phyloP scores from a whole-genome alignment of 2,797 vertebrate species.

The Chanos chanos region DNA sequence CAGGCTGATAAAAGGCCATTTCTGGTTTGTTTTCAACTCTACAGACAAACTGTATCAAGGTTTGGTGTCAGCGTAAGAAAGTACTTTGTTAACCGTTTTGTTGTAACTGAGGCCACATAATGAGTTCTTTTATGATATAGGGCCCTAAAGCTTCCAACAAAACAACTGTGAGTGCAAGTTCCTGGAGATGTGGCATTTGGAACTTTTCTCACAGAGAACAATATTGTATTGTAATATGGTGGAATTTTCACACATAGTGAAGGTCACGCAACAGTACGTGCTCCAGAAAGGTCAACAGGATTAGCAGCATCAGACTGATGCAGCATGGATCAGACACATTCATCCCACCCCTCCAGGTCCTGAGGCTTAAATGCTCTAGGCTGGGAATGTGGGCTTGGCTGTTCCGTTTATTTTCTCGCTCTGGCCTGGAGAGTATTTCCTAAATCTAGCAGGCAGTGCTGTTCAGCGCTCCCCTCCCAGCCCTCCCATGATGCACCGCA shows the following conservation, averaged over 20 bases:
- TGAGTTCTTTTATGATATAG: neutral
- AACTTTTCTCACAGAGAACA: constrained; percentile 1
- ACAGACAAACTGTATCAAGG: neutral
- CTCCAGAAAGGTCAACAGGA: constrained; percentile 40
- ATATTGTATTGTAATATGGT: constrained; percentile 22
- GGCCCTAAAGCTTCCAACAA: neutral
- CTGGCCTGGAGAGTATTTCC: constrained; percentile 20
- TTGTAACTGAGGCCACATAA: neutral
- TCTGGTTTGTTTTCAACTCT: neutral
- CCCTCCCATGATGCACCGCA: constrained; percentile 35
- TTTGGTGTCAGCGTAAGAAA: neutral
- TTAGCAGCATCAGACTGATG: constrained; percentile 34
- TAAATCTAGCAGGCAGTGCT: constrained; percentile 20
- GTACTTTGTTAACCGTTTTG: neutral
- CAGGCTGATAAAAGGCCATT: neutral
- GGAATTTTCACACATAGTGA: constrained; percentile 36
- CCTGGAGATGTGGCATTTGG: constrained; percentile 2
- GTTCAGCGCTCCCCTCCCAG: constrained; percentile 9
- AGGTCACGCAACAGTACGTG: constrained; percentile 22
- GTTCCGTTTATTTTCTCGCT: constrained; percentile 37
- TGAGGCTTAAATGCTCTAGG: constrained; percentile 32
- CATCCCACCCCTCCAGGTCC: constrained; percentile 23
- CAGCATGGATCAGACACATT: constrained; percentile 26
- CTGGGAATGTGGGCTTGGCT: constrained; percentile 36
- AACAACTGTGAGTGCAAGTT: constrained; percentile 4